These are phyloP conservation scores for Camponotus pennsylvanicus DNA, from an alignment of 1,140 invertebrate genomes.

Conservation along the genomic window DNA sequence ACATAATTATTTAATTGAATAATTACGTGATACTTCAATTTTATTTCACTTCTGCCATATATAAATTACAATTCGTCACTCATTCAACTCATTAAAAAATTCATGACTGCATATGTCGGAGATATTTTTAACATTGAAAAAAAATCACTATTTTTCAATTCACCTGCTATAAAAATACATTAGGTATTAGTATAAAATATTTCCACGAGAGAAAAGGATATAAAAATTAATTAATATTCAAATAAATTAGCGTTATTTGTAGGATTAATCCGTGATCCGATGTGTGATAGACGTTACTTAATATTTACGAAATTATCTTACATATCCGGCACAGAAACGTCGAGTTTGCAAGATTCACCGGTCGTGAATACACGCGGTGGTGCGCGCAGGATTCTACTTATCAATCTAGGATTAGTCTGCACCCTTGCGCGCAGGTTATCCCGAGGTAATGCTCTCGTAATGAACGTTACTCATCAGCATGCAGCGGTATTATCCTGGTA, in stretches of 20 bases:
- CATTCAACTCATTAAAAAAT: not conserved
- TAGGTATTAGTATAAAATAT: not conserved
- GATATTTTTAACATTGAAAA: not conserved
- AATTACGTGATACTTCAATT: not conserved
- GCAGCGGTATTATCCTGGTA: slow-evolving; percentile 67
- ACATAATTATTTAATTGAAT: not conserved
- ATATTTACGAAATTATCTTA: slow-evolving; percentile 54
- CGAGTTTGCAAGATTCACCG: slow-evolving; percentile 59
- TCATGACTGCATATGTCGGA: not conserved
- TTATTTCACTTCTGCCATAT: not conserved
- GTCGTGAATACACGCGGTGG: slow-evolving; percentile 42
- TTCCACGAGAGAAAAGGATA: too few relatives aligned
- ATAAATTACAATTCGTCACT: not conserved
- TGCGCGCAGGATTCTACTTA: slow-evolving; percentile 77
- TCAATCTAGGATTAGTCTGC: slow-evolving; percentile 80
- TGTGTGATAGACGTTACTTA: slow-evolving; percentile 42
- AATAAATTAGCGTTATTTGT: not conserved
- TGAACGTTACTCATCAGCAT: slow-evolving; percentile 81
- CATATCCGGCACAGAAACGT: slow-evolving; percentile 39
- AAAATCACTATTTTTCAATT: not conserved
- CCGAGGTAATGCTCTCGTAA: slow-evolving; percentile 79
- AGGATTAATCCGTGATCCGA: slow-evolving; percentile 19
- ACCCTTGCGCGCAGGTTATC: slow-evolving; percentile 78
- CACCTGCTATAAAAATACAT: not conserved
- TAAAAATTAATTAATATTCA: slow-evolving; percentile 11